Evolutionary conservation across 2,888 invertebrate genomes (phyloP).

Genomic region (Ethmia dodecea): DNA sequence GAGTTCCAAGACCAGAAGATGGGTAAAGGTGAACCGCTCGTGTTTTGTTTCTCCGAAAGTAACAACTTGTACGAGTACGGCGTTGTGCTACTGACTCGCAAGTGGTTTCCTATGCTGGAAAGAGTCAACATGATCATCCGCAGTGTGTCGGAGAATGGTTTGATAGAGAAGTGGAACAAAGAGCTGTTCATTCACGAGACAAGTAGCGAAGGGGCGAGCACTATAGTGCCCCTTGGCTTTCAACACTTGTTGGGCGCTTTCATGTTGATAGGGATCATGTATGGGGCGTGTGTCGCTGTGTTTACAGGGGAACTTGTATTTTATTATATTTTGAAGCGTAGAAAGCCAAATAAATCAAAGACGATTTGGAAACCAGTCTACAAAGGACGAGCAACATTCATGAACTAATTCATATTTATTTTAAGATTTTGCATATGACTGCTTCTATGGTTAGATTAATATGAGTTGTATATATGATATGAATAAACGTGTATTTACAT

Average conservation of each 20-base stretch:
- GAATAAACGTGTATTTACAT: no score
- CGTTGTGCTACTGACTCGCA: conserved; percentile 60
- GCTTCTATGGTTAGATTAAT: no score
- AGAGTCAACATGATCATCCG: conserved; percentile 65
- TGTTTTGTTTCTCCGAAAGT: conserved; percentile 66
- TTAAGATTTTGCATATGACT: no score
- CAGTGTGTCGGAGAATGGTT: conserved; percentile 65
- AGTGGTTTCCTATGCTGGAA: conserved; percentile 66
- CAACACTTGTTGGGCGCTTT: conserved; percentile 68
- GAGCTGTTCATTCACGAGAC: conserved; percentile 53
- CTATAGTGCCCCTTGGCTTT: conserved; percentile 50
- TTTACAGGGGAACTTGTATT: conserved; percentile 49
- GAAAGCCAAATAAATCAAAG: no score
- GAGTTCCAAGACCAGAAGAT: conserved; percentile 63
- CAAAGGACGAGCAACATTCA: no score
- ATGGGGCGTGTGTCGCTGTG: conserved; percentile 44
- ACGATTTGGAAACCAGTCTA: no score
- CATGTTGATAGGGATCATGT: conserved; percentile 65
- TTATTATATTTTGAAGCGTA: no score
- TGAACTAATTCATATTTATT: no score
- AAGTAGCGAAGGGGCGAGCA: conserved; percentile 37
- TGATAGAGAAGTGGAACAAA: conserved; percentile 69
- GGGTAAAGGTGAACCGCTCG: conserved; percentile 56
- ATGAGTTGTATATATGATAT: no score
- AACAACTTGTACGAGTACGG: conserved; percentile 69